phyloP scores from a whole-genome alignment of 2,888 invertebrate genomes.

The Plusia festucae region DNA sequence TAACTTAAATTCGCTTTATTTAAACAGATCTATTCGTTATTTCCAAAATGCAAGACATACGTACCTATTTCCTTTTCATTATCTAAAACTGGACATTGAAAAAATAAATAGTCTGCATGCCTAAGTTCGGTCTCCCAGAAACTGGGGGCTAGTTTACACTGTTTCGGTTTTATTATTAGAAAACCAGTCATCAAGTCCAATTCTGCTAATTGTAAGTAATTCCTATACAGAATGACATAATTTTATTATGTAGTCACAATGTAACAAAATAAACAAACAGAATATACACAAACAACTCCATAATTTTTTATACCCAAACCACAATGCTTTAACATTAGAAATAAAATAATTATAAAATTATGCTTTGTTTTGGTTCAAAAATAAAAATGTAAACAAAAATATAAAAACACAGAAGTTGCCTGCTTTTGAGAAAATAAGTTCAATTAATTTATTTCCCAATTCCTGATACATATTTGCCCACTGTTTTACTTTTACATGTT shows the following conservation, averaged over 20 bases:
- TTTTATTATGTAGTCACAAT: neutral
- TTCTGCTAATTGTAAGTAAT: neutral
- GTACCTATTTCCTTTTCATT: too few relatives aligned
- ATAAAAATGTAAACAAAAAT: constrained; percentile 30
- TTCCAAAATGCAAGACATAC: too few relatives aligned
- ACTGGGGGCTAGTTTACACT: too few relatives aligned
- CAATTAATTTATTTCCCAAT: neutral
- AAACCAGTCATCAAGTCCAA: neutral
- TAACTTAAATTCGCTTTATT: too few relatives aligned
- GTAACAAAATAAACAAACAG: neutral
- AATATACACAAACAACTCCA: constrained; percentile 7
- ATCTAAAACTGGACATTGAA: too few relatives aligned
- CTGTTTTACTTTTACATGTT: neutral
- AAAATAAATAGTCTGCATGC: too few relatives aligned
- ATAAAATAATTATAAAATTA: constrained; percentile 44
- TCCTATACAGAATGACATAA: neutral
- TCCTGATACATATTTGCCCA: neutral
- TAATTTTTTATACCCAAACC: constrained; percentile 21
- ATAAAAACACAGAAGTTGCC: neutral
- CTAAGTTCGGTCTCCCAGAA: too few relatives aligned
- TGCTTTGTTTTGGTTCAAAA: constrained; percentile 17
- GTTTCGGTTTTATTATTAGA: neutral
- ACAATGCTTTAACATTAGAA: constrained; percentile 20
- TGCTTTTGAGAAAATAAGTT: neutral
- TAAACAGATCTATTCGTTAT: too few relatives aligned